Base-by-base conservation (phyloP, 2,888 invertebrate genomes). In the Stenichneumon culpator region DNA sequence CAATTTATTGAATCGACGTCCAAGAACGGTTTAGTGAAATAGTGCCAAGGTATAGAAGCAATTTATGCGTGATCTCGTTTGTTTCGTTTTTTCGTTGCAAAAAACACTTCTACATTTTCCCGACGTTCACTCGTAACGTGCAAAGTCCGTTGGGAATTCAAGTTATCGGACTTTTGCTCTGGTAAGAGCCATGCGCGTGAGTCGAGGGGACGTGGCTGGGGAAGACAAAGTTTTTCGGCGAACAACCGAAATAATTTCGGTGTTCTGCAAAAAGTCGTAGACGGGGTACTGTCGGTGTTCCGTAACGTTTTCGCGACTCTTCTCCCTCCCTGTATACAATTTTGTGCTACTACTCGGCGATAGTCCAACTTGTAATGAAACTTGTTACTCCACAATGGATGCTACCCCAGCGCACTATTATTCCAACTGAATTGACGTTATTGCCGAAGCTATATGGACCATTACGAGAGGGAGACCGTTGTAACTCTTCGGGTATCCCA, bases 381-480 rank as follows among this genome's bases (percentile, higher is more conserved):
- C 72, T 84, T 78, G 80, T 81, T 81, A 77, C 77, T 67, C 57
- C 73, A 84, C 72, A 73, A 77, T 77, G 80, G 72, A 75, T 72
- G 67, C 60, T 63, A 70, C 67, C 72, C 67, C 77, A 44, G 67
- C 60, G 75, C 72, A 72, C 73, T 60, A 84, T 84, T 84, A 81
- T 84, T 80, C 80, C 80, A 68, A 84, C 73, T 84, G 72, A 81
- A 84, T 80, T 77, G 84, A 80, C 80, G 80, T 84, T 80, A 80
- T 73, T 77, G 70, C 50, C 44, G 73, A 60, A 22, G 57, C 54
- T 77, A 32, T 70, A 57, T 47, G 69, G 60, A 16, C 28, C 67
- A 60, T 25, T 16, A 50, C 57, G 50, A 68, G 60, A 39, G 14
- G 28, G 14, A 22, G 63, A 60, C 22, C 72, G 32, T 25, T 57